Evolutionary conservation across 2,113 vertebrate species (phyloP).

Genomic region (Pampusana beccarii): DNA sequence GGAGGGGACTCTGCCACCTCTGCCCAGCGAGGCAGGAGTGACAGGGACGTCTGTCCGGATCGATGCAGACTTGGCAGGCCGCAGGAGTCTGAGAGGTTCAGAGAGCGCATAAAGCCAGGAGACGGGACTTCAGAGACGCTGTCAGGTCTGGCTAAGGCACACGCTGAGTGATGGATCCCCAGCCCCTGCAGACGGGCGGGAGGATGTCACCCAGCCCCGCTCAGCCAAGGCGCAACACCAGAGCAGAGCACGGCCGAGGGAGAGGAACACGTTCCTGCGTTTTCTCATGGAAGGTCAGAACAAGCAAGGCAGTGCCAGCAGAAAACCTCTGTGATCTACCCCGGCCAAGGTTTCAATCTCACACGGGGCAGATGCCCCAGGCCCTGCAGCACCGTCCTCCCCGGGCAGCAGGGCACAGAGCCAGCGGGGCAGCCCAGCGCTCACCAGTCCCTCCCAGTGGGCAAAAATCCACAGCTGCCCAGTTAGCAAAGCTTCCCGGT

Average conservation of each 20-base stretch:
- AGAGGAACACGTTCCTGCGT: background rate
- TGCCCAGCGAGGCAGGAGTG: background rate
- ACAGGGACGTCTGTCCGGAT: background rate
- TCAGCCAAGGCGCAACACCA: background rate
- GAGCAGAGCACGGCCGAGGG: background rate
- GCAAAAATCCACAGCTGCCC: background rate
- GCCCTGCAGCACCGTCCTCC: background rate
- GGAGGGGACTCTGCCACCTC: background rate
- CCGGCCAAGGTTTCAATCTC: background rate
- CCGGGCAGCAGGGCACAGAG: fast-evolving
- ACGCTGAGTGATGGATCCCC: background rate
- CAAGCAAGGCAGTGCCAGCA: fast-evolving
- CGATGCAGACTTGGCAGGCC: background rate
- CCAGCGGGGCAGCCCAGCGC: background rate
- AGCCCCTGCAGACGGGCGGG: background rate
- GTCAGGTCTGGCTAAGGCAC: background rate
- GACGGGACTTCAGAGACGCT: background rate
- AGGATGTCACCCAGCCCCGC: background rate
- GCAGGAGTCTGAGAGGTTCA: fast-evolving
- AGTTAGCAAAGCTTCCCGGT: background rate
- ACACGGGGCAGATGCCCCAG: background rate
- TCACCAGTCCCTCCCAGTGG: background rate
- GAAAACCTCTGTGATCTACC: background rate
- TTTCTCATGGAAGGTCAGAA: background rate
- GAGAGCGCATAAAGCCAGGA: fast-evolving